Base-by-base conservation (phyloP, 2,888 invertebrate species). In the Macrosoma leucophasiata region DNA sequence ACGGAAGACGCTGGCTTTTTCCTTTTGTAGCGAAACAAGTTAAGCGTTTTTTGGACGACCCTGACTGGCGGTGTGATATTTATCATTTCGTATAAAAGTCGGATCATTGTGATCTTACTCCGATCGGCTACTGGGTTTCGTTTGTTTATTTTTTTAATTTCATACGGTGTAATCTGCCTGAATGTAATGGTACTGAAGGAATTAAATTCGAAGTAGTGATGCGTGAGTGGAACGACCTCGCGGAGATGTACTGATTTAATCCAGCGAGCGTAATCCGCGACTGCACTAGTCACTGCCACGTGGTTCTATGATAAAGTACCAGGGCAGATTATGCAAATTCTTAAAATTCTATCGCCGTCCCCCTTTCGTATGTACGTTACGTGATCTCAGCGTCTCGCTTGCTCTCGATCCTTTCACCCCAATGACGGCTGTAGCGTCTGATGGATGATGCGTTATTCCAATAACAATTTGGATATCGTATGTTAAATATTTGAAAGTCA, bases 361-460 rank as follows among this genome's bases (percentile, higher is more conserved):
- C 59, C 50, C 52, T 79, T 61, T 39, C 41, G 43, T 69, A 24
- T 46, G 48, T 39, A 45, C 35, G 31, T 42, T 50, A 46, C 33
- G 34, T 41, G 43, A 39, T 60, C 43, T 53, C 37, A 28, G 50
- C 46, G 39, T 72, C 70, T 53, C 68, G 46, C 52, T 72, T 60
- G 48, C 42, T 48, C 46, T 62, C 51, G 62, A 60, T 62, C 55
- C 55, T 54, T 62, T 70, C 79, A 76, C 82, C 82, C 81, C 65
- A 69, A 57, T 58, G 69, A 70, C 66, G 68, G 62, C 64, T 62
- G 58, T 58, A 62, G 58, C 64, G 70, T 62, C 82, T 82, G 84
- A 84, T 82, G 79, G 82, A 84, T 84, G 82, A 79, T 76, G 78
- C 82, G 78, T 76, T 82, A 77, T 78, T 81, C 79, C 78, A 82